Base-by-base conservation (phyloP, 2,888 invertebrate genomes). In the Thelaira solivaga region DNA sequence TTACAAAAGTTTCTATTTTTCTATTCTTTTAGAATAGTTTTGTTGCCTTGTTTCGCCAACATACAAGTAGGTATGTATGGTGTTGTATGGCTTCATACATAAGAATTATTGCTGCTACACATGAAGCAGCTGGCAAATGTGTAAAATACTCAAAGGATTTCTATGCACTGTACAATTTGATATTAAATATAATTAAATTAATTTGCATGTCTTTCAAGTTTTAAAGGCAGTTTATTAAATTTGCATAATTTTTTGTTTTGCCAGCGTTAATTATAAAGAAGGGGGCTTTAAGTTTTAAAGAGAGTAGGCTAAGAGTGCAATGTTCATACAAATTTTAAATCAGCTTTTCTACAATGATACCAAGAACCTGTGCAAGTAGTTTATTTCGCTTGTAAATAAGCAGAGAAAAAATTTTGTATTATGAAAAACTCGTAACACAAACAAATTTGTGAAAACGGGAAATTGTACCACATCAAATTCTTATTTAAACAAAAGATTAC, bases 151-250 rank as follows among this genome's bases (percentile, higher is more conserved):
- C 43, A 64, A 49, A 49, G 49, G 47, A 59, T 31, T 36, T 36
- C n/a, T 20, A 22, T 24, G 36, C 8, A 39, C 49, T 16, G 18
- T 64, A 26, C 49, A 47, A 64, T 64, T 64, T 34, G 26, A 49
- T 47, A 34, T 18, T 26, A 57, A 41, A 26, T 41, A 41, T 57
- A 57, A 57, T 57, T 57, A 57, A 57, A 57, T 57, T 24, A 26
- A 41, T 57, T 57, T 41, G 13, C 59, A 43, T 43, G 7, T 8
- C 18, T n/a, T 53, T 53, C 7, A 18, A 29, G 16, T 59, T 43
- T 4, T 10, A 4, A 13, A 39, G 1, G 16, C 11, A 6, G 3
- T 39, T 39, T 39, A 3, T 5, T 4, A 39, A 13, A 2, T 39
- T 39, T 16, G 6, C 8, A 36, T 5, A 11, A n/a, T 36, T n/a